Evolutionary conservation across 2,797 vertebrate genomes (phyloP), one percentile per base, ranked within the genome.

Genomic region (Pangasius larnaudii): DNA sequence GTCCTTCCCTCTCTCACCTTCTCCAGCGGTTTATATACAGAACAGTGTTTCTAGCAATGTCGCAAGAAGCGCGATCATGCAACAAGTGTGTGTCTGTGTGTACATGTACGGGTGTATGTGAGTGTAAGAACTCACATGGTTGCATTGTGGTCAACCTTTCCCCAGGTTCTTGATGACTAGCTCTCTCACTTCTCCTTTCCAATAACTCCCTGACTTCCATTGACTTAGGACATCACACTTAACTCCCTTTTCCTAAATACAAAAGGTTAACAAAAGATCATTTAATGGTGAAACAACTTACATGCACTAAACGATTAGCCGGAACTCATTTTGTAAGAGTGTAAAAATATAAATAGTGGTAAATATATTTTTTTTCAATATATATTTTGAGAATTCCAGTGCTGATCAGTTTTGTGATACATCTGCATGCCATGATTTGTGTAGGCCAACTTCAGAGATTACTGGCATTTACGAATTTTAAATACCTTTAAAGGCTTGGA

Each of bases 131-230:
- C 77, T 90, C 91, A 91, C 88, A 90, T 91, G 91, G 85, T 90
- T 87, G 85, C 67, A 83, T 84, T 86, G 92, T 92, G 91, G 91
- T 89, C 88, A 89, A 91, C 88, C 90, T 92, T 91, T 91, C 85
- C 89, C 91, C 88, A 91, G 89, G 90, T 91, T 89, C 86, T 85
- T 91, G 85, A 90, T 94, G 91, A 92, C 89, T 92, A 83, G 78
- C 36, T 87, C 85, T 93, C 87, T 93, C 91, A 90, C 91, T 93
- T 92, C 91, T 90, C 88, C 89, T 90, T 92, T 90, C 90, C 87
- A 85, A 88, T 82, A 93, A 91, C 78, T 91, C 67, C 85, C 84
- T 89, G 86, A 87, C 90, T 92, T 90, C 67, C 63, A 89, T 63
- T 86, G 72, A 88, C 56, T 86, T 85, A 83, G 77, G 86, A 84